These are phyloP conservation scores for Meghimatium bilineatum DNA, from an alignment of 2,888 invertebrate genomes.

Conservation along the genomic window DNA sequence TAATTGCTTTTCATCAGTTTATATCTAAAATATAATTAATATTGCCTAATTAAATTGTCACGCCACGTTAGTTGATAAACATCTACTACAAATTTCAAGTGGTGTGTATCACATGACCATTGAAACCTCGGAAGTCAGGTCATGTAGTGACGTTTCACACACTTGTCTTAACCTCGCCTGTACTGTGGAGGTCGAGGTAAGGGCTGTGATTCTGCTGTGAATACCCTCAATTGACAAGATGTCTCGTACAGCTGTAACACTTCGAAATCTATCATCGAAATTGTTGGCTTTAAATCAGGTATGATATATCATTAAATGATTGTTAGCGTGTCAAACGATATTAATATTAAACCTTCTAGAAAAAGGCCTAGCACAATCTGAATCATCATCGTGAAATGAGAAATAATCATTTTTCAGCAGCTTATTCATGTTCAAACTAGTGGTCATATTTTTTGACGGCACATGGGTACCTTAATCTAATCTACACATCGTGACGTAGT, in stretches of 20 bases:
- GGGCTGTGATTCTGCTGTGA: background rate
- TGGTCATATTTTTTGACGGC: too few species aligned
- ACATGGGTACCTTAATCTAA: too few species aligned
- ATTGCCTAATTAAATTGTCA: too few species aligned
- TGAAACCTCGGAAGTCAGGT: background rate
- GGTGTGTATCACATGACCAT: background rate
- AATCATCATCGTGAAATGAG: too few species aligned
- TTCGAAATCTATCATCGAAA: constrained; percentile 19
- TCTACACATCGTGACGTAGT: too few species aligned
- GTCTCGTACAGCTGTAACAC: constrained; percentile 26
- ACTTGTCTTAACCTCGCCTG: background rate
- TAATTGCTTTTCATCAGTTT: too few species aligned
- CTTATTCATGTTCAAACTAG: too few species aligned
- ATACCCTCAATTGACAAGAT: constrained; percentile 35
- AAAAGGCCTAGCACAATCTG: too few species aligned
- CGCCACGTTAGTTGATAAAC: too few species aligned
- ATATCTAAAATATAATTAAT: too few species aligned
- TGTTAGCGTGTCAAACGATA: background rate
- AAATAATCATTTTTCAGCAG: too few species aligned
- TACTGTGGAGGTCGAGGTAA: background rate
- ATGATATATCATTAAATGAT: background rate
- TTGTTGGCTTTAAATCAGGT: constrained; percentile 45
- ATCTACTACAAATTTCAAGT: background rate
- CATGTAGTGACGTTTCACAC: constrained; percentile 15
- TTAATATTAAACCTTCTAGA: too few species aligned